phyloP scores from a whole-genome alignment of 2,888 invertebrate species.

The Bedellia somnulentella region DNA sequence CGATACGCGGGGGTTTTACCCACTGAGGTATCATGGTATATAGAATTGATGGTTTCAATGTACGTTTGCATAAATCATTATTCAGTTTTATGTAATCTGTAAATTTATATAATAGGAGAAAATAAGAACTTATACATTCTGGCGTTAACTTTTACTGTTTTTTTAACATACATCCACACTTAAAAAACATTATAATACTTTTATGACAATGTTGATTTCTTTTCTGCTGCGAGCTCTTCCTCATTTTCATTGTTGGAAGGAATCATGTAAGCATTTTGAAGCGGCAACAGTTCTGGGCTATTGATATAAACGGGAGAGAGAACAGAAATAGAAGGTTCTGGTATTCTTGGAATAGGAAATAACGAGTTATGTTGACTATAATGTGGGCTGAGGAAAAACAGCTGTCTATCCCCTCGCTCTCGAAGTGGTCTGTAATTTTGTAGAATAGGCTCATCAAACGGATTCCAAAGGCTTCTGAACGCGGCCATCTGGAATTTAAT shows the following conservation, averaged over 20 bases:
- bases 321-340: slow-evolving; percentile 31
- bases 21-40: no score
- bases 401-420: slow-evolving; percentile 28
- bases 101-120: no score
- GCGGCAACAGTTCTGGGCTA: slow-evolving; percentile 31
- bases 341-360: slow-evolving; percentile 35
- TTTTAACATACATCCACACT: no score
- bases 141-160: no score
- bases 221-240: no score
- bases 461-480: slow-evolving; percentile 56
- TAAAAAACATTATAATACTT: no score
- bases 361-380: slow-evolving; percentile 50
- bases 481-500: slow-evolving; percentile 38
- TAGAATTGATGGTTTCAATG: no score
- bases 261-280: slow-evolving; percentile 32
- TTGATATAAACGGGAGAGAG: slow-evolving; percentile 29
- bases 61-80: no score
- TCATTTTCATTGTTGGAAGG: slow-evolving; percentile 14
- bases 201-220: no score
- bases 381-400: slow-evolving; percentile 60
- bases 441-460: slow-evolving; percentile 47
- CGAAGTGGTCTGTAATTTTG: slow-evolving; percentile 58
- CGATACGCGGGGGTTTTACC: no score
- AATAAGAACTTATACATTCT: no score
- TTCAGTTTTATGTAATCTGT: no score